phyloP scores from a whole-genome alignment of 2,888 invertebrate species.

The Drosophila multiciliata region DNA sequence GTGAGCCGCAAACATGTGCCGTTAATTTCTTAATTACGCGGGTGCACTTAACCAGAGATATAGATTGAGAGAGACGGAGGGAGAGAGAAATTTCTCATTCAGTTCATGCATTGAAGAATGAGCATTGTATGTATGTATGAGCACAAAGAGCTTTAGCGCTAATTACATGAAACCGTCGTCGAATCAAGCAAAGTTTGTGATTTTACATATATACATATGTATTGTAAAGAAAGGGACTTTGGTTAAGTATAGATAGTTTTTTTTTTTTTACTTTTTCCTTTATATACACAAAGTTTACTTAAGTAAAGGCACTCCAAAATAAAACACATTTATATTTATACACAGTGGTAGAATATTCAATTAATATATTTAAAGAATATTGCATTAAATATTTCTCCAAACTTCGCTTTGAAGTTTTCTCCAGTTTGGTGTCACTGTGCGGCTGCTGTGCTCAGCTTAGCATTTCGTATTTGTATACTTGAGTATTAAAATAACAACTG shows the following conservation, averaged over 20 bases:
- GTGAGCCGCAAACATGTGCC: conserved; percentile 75
- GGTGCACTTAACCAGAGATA: conserved; percentile 44
- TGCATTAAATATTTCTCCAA: no score
- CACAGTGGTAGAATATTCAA: conserved; percentile 16
- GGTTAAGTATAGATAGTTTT: conserved; percentile 35
- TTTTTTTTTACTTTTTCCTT: conserved; percentile 42
- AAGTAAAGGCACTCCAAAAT: conserved; percentile 33
- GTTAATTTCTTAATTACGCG: conserved; percentile 80
- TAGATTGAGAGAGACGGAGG: conserved; percentile 22
- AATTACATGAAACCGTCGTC: conserved; percentile 66
- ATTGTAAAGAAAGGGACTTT: conserved; percentile 46
- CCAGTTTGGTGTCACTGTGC: conserved; percentile 37
- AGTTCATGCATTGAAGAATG: conserved; percentile 32
- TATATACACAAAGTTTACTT: conserved; percentile 35
- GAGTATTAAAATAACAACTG: conserved; percentile 73
- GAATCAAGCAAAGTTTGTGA: conserved; percentile 75
- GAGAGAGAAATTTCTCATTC: conserved; percentile 46
- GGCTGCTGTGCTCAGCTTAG: conserved; percentile 57
- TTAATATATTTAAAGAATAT: not conserved
- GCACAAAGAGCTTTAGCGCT: conserved; percentile 48
- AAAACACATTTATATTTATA: conserved; percentile 5
- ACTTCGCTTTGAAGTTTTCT: not conserved
- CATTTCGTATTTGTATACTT: conserved; percentile 62
- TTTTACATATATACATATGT: conserved; percentile 44
- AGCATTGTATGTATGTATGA: not conserved